Percentiles rank a stretch among this genome's conserved stretches.
phyloP scores from a whole-genome alignment of 2,113 vertebrate genomes.

The Seriola aureovittata region DNA sequence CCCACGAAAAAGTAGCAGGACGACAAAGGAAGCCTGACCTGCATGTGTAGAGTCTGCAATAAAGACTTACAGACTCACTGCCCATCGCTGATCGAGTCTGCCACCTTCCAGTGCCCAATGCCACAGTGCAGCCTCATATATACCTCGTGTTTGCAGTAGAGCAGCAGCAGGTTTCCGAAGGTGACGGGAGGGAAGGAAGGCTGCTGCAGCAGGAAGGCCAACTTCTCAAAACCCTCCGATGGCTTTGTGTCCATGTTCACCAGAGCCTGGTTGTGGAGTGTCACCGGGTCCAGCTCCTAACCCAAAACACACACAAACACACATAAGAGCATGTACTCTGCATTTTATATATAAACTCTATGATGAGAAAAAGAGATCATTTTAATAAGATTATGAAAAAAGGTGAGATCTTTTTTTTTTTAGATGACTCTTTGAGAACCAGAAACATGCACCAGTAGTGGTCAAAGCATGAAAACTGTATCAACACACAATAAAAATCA shows the following conservation, averaged over 20 bases:
- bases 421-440: too few species aligned
- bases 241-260: slow-evolving; percentile 95
- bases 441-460: too few species aligned
- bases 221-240: slow-evolving; percentile 94
- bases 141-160: slow-evolving; percentile 93
- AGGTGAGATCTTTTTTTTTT: too few species aligned
- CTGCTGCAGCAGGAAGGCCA: slow-evolving; percentile 95
- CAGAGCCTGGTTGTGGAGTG: slow-evolving; percentile 95
- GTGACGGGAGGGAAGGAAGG: slow-evolving; percentile 93
- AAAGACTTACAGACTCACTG: too few species aligned
- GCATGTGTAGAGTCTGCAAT: too few species aligned
- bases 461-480: too few species aligned
- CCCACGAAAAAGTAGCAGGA: too few species aligned
- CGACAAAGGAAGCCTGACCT: too few species aligned
- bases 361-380: background rate
- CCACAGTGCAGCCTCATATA: background rate
- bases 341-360: background rate
- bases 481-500: too few species aligned
- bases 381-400: too few species aligned
- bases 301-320: background rate
- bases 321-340: background rate
- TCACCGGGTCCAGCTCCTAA: slow-evolving; percentile 93
- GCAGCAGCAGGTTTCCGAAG: slow-evolving; percentile 95
- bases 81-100: too few species aligned
- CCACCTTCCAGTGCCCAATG: background rate